These are phyloP conservation scores for Tolypeutes matacus DNA, from an alignment of 2,797 vertebrate species.

Conservation along the genomic window DNA sequence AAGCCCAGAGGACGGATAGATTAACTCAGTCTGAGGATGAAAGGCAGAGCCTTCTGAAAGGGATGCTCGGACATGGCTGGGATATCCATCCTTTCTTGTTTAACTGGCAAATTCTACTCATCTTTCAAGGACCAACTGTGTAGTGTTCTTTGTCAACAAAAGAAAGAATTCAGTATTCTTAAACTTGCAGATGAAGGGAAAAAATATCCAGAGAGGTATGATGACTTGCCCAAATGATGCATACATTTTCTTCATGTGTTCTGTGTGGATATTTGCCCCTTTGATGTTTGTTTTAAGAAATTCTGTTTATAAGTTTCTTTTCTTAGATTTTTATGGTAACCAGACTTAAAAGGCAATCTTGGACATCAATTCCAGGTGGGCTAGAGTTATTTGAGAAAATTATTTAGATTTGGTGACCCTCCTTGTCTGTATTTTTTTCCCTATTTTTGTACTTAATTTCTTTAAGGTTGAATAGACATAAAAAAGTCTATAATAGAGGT, in stretches of 20 bases:
- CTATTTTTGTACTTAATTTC: slow-evolving; percentile 73
- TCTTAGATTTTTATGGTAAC: background rate
- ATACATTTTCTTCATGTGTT: background rate
- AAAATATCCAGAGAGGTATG: background rate
- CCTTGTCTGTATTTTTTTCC: slow-evolving; percentile 23
- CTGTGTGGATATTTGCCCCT: background rate
- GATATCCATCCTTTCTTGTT: slow-evolving; percentile 28
- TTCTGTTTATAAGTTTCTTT: background rate
- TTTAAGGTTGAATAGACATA: slow-evolving; percentile 66
- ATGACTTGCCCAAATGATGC: background rate
- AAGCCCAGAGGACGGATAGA: background rate
- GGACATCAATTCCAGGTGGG: background rate
- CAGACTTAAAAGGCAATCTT: background rate
- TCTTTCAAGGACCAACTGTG: background rate
- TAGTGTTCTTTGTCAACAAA: background rate
- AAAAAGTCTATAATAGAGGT: slow-evolving; percentile 70
- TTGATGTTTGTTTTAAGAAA: slow-evolving; percentile 39
- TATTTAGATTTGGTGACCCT: slow-evolving; percentile 49
- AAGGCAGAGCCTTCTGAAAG: background rate
- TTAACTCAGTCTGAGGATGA: background rate
- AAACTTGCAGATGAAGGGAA: background rate
- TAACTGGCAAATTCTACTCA: slow-evolving; percentile 9
- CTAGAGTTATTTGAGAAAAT: slow-evolving; percentile 48
- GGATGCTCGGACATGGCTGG: background rate
- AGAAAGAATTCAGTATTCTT: background rate